These are phyloP conservation scores for Muntiacus reevesi DNA, from an alignment of 2,113 vertebrate genomes.

Conservation along the genomic window DNA sequence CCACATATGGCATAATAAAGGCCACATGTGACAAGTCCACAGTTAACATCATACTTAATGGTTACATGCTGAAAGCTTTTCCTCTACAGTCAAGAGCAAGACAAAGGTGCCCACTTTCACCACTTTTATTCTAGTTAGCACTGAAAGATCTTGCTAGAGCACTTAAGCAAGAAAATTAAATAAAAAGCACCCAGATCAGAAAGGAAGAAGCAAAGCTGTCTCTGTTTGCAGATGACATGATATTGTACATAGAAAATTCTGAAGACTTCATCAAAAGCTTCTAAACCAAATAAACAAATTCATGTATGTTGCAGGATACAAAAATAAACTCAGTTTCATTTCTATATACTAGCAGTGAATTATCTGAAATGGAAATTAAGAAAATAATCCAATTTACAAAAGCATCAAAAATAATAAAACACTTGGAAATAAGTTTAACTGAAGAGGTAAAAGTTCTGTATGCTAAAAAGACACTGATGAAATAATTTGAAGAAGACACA, in stretches of 20 bases:
- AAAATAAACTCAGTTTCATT: neutral
- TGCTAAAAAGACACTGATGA: neutral
- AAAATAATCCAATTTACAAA: neutral
- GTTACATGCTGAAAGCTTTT: neutral
- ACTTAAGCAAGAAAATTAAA: neutral
- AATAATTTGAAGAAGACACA: neutral
- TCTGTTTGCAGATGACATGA: neutral
- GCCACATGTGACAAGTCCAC: neutral
- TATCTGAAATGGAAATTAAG: neutral
- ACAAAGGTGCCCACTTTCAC: neutral
- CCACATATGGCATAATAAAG: neutral
- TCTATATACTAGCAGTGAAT: neutral
- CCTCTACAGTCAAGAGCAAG: neutral
- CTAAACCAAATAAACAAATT: neutral
- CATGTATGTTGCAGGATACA: neutral
- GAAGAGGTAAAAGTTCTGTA: neutral
- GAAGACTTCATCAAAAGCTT: neutral
- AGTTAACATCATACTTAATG: neutral
- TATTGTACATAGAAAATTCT: neutral
- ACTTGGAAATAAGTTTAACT: neutral
- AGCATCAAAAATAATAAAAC: neutral
- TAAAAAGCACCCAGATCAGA: neutral
- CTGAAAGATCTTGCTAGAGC: neutral
- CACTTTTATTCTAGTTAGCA: neutral
- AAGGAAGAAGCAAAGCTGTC: neutral